Conservation (phyloP, 2,888 invertebrate genomes). For the Coelopa pilipes region DNA sequence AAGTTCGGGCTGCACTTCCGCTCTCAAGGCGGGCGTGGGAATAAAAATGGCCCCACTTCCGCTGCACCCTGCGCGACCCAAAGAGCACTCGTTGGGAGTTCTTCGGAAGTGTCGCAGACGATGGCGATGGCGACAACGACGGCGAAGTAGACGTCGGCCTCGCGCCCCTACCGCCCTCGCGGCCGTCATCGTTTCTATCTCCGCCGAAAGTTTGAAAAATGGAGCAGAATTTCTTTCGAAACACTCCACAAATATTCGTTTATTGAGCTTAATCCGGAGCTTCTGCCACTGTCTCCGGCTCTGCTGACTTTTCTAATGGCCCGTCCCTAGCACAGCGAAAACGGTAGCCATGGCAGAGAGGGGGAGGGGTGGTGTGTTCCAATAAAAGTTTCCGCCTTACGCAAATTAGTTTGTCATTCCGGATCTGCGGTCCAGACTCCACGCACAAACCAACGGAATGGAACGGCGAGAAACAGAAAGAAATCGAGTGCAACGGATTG, state of each 20-base stretch:
- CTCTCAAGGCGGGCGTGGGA: background rate
- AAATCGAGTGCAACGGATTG: background rate
- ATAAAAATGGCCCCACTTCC: slow-evolving; percentile 15
- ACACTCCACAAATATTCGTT: slow-evolving; percentile 15
- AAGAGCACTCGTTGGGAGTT: background rate
- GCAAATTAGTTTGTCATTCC: slow-evolving; percentile 20
- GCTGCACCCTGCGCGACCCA: background rate
- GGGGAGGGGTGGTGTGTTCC: background rate
- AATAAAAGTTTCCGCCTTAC: slow-evolving; percentile 19
- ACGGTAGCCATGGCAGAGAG: too few relatives aligned
- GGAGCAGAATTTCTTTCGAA: background rate
- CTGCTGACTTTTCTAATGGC: too few relatives aligned
- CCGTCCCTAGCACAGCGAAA: too few relatives aligned
- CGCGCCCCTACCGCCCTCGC: too few relatives aligned
- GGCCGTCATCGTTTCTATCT: too few relatives aligned
- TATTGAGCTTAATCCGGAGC: slow-evolving; percentile 17
- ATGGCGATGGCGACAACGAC: background rate
- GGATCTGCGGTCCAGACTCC: background rate
- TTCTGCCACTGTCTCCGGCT: background rate
- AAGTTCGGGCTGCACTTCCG: slow-evolving; percentile 19
- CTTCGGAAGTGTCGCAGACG: background rate
- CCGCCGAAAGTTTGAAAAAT: too few relatives aligned
- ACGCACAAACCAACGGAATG: background rate
- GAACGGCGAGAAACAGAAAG: background rate
- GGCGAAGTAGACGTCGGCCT: too few relatives aligned